Percentiles rank a stretch among this genome's conserved stretches.
Evolutionary conservation across 2,113 vertebrate genomes (phyloP).

Genomic region (Terrapene triunguis): DNA sequence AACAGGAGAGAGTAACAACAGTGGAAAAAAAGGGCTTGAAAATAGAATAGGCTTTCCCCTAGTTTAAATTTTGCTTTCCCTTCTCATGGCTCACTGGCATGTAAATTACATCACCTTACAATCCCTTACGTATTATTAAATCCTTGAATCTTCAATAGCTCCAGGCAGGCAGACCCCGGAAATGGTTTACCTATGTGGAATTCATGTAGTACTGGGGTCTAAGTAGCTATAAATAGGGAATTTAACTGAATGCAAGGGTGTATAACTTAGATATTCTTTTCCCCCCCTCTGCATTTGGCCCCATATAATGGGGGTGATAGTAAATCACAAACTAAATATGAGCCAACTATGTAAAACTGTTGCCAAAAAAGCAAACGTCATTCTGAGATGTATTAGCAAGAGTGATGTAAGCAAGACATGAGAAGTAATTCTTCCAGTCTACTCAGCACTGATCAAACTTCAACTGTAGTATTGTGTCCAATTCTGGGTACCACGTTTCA

Average conservation of each 20-base stretch:
- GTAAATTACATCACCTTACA: background rate
- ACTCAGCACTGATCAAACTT: too few species aligned
- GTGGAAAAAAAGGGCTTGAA: rapidly evolving
- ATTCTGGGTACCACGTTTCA: too few species aligned
- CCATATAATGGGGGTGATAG: background rate
- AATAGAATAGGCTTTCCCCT: background rate
- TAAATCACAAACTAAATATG: too few species aligned
- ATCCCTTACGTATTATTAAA: background rate
- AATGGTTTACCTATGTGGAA: background rate
- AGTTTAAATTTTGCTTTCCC: background rate
- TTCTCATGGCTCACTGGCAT: background rate
- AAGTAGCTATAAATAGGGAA: background rate
- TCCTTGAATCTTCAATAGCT: background rate
- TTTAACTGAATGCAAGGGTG: background rate
- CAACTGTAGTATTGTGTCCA: too few species aligned
- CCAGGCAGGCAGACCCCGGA: background rate
- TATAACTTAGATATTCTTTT: background rate
- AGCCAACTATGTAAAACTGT: too few species aligned
- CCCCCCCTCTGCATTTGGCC: background rate
- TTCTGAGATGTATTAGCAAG: too few species aligned
- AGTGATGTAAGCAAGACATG: too few species aligned
- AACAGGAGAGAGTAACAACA: background rate
- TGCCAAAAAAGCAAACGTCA: too few species aligned
- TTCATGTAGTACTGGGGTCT: background rate
- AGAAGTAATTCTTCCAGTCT: too few species aligned